Evolutionary conservation across 2,888 invertebrate species (phyloP).

Genomic region (Acanthosepion pharaonis): DNA sequence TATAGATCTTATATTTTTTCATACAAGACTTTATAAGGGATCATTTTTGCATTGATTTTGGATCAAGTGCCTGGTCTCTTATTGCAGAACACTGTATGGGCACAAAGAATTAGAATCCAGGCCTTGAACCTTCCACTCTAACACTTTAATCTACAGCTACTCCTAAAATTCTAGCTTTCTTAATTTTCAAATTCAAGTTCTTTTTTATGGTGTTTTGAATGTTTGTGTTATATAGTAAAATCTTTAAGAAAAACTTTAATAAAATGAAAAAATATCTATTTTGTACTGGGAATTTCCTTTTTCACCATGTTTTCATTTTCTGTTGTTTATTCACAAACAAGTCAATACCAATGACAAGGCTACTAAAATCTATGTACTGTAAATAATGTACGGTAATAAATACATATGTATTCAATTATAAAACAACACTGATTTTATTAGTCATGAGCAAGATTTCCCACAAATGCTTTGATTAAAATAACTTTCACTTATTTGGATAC

Average conservation of each 20-base stretch:
- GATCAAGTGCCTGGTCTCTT: too few species aligned
- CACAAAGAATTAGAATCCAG: neutral
- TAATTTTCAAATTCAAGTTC: neutral
- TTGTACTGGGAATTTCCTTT: neutral
- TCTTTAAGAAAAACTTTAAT: neutral
- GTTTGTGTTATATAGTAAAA: neutral
- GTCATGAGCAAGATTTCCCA: neutral
- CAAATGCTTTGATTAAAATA: neutral
- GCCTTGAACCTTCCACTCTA: neutral
- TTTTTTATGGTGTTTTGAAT: neutral
- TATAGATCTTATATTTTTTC: too few species aligned
- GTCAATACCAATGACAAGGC: neutral
- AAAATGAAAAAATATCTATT: neutral
- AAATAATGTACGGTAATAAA: neutral
- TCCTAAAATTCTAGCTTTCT: neutral
- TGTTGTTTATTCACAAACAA: neutral
- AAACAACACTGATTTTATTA: neutral
- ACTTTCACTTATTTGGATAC: too few species aligned
- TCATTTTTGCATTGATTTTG: too few species aligned
- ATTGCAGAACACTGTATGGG: too few species aligned
- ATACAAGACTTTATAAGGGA: too few species aligned
- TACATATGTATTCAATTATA: neutral
- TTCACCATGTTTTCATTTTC: neutral
- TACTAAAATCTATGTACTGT: neutral
- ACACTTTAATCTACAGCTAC: neutral